phyloP scores from a whole-genome alignment of 2,888 invertebrate species.

The Xanthia icteritia region DNA sequence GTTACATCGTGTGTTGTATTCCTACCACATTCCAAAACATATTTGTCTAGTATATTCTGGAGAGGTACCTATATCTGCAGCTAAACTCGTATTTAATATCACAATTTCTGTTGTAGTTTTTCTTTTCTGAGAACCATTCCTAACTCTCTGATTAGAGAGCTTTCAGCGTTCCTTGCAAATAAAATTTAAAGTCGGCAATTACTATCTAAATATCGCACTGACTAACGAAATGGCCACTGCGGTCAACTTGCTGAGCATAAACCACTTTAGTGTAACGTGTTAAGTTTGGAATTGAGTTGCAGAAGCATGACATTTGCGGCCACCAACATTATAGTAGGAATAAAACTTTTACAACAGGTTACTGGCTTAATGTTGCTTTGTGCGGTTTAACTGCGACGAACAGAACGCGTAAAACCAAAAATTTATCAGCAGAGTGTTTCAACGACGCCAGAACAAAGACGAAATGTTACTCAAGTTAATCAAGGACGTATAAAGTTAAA shows the following conservation, averaged over 20 bases:
- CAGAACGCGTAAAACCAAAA: constrained; percentile 72
- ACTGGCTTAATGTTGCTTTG: constrained; percentile 76
- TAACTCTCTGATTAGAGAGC: constrained; percentile 2
- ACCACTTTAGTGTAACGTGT: constrained; percentile 41
- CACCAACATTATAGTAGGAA: constrained; percentile 67
- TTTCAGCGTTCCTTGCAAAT: constrained; percentile 12
- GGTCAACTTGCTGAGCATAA: constrained; percentile 15
- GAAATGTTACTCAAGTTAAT: constrained; percentile 49
- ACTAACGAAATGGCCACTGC: constrained; percentile 17
- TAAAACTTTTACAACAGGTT: constrained; percentile 82
- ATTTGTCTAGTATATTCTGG: constrained; percentile 20
- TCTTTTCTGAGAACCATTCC: not conserved
- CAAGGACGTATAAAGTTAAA: constrained; percentile 44
- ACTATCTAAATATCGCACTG: constrained; percentile 38
- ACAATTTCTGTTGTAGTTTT: not conserved
- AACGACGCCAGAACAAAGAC: constrained; percentile 54
- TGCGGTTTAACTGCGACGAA: constrained; percentile 68
- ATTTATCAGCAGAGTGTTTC: constrained; percentile 67
- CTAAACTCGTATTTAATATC: not conserved
- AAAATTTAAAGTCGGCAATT: constrained; percentile 11
- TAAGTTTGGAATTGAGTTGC: constrained; percentile 53
- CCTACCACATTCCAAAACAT: constrained; percentile 13
- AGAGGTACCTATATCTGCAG: constrained; percentile 6
- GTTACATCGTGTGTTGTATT: constrained; percentile 36
- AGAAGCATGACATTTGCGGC: constrained; percentile 61